phyloP scores from a whole-genome alignment of 2,888 invertebrate genomes.

The Eupithecia subumbrata region DNA sequence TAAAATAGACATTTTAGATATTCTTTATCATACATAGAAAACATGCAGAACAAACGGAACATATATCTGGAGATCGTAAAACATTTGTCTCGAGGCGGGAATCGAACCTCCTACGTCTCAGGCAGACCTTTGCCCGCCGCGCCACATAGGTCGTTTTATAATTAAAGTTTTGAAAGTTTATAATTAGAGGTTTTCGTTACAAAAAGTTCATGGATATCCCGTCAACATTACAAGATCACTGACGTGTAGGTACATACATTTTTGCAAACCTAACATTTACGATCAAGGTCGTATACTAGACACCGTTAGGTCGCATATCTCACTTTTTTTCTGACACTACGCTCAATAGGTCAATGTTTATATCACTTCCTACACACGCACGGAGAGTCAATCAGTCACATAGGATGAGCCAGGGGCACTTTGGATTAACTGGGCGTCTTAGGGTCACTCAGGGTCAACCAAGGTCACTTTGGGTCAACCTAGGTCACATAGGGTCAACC shows the following conservation, averaged over 20 bases:
- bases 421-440: not conserved
- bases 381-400: not conserved
- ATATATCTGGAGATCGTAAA: too few relatives aligned
- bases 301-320: not conserved
- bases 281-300: not conserved
- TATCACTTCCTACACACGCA: not conserved
- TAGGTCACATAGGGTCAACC: slow-evolving; percentile 52
- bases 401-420: not conserved
- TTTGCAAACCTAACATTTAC: not conserved
- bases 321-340: not conserved
- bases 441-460: not conserved
- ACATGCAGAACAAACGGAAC: too few relatives aligned
- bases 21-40: too few relatives aligned
- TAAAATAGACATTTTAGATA: too few relatives aligned
- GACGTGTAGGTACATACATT: not conserved
- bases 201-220: not conserved
- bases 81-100: too few relatives aligned
- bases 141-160: too few relatives aligned
- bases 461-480: not conserved
- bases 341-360: not conserved
- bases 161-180: too few relatives aligned
- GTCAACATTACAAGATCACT: not conserved
- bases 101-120: too few relatives aligned
- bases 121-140: too few relatives aligned
- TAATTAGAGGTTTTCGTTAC: not conserved